Evolutionary conservation across 2,888 invertebrate genomes (phyloP).

Genomic region (Pachycephus smyrnensis): DNA sequence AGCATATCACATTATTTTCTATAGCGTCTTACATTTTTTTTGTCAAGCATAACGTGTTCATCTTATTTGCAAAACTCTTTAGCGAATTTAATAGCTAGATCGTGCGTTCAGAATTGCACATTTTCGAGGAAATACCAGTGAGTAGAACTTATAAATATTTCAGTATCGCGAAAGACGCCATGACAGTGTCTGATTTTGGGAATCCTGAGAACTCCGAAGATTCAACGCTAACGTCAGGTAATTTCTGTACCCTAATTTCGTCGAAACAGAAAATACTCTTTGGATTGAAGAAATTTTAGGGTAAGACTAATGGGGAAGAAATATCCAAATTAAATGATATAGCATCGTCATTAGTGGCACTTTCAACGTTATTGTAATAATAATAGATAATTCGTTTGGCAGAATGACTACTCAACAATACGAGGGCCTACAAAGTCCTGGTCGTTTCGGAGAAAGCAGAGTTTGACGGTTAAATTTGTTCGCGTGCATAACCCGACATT

Average conservation of each 20-base stretch:
- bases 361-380: background rate
- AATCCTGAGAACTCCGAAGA: too few relatives aligned
- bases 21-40: background rate
- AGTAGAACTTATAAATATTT: too few relatives aligned
- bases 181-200: too few relatives aligned
- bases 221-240: too few relatives aligned
- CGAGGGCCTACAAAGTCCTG: background rate
- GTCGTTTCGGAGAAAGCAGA: background rate
- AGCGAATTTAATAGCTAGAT: background rate
- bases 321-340: background rate
- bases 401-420: background rate
- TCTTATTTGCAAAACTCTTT: background rate
- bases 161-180: too few relatives aligned
- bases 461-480: constrained; percentile 26
- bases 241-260: too few relatives aligned
- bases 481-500: constrained; percentile 36
- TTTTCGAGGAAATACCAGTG: too few relatives aligned
- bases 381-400: background rate
- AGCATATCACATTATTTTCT: background rate
- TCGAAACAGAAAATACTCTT: too few relatives aligned
- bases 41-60: background rate
- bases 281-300: background rate
- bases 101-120: background rate
- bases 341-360: background rate
- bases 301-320: background rate